Base-by-base conservation (phyloP, 2,888 invertebrate species). In the Tanypteryx hageni region DNA sequence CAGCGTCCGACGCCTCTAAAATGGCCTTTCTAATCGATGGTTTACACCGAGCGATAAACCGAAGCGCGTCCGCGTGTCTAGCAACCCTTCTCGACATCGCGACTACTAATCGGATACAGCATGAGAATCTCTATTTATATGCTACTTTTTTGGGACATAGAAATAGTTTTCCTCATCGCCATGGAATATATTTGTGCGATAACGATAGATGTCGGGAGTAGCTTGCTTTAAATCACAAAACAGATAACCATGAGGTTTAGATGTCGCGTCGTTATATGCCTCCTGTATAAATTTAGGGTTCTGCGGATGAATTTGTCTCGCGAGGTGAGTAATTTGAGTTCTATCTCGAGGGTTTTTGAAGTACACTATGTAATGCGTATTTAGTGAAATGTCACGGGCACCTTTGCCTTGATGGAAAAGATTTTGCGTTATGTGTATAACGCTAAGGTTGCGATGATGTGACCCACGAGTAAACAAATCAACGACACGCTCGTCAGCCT, bases 331-430 rank as follows among this genome's bases (percentile, higher is more conserved):
- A n/a, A n/a, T n/a, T n/a, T n/a, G n/a, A n/a, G n/a, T n/a, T n/a
- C n/a, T n/a, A n/a, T n/a, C n/a, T n/a, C n/a, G n/a, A n/a, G n/a
- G n/a, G n/a, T n/a, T n/a, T n/a, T n/a, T n/a, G n/a, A n/a, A n/a
- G n/a, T n/a, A n/a, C n/a, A n/a, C n/a, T n/a, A n/a, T n/a, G n/a
- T n/a, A n/a, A n/a, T n/a, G n/a, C n/a, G n/a, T n/a, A n/a, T n/a
- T n/a, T n/a, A n/a, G n/a, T n/a, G n/a, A 64, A 27, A 61, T n/a
- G 58, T 93, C 93, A 57, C 93, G 92, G 76, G 93, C 93, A 7
- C 93, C 93, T 92, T 92, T 93, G 13, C 93, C 93, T 86, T 93
- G 93, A 92, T 93, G 93, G 92, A 93, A 94, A 27, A 94, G 64
- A 92, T 93, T 94, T 93, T 93, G 93, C 3, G 93, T 93, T 68